Evolutionary conservation across 2,797 vertebrate species (phyloP).

Genomic region (Myotis vivesi): DNA sequence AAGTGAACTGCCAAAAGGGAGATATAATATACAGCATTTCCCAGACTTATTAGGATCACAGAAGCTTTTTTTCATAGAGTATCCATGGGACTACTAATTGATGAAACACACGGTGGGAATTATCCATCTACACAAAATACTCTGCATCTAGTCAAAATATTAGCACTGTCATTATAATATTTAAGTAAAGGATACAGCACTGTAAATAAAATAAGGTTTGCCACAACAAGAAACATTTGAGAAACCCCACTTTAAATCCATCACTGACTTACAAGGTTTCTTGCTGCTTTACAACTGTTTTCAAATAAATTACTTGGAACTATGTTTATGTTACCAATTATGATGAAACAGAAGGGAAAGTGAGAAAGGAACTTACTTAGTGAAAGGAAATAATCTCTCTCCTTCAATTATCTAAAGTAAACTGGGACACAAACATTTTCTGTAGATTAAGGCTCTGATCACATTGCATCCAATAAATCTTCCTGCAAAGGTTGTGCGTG

Average conservation of each 20-base stretch:
- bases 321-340: slow-evolving; percentile 48
- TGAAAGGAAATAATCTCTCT: slow-evolving; percentile 56
- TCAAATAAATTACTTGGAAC: slow-evolving; percentile 42
- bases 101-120: not conserved
- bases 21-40: not conserved
- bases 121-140: not conserved
- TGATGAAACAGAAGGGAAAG: slow-evolving; percentile 29
- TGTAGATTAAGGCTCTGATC: slow-evolving; percentile 67
- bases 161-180: not conserved
- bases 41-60: not conserved
- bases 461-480: slow-evolving; percentile 65
- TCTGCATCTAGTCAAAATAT: not conserved
- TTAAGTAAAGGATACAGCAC: not conserved
- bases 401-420: slow-evolving; percentile 56
- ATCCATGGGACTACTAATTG: not conserved
- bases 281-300: slow-evolving; percentile 57
- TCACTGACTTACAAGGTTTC: not conserved
- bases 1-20: not conserved
- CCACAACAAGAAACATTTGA: not conserved
- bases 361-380: slow-evolving; percentile 10
- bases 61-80: not conserved
- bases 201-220: slow-evolving; percentile 9
- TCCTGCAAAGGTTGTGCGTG: slow-evolving; percentile 28
- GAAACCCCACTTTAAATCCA: not conserved
- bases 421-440: slow-evolving; percentile 62